These are phyloP conservation scores for Brenthis ino DNA, from an alignment of 2,888 invertebrate species.

Conservation along the genomic window DNA sequence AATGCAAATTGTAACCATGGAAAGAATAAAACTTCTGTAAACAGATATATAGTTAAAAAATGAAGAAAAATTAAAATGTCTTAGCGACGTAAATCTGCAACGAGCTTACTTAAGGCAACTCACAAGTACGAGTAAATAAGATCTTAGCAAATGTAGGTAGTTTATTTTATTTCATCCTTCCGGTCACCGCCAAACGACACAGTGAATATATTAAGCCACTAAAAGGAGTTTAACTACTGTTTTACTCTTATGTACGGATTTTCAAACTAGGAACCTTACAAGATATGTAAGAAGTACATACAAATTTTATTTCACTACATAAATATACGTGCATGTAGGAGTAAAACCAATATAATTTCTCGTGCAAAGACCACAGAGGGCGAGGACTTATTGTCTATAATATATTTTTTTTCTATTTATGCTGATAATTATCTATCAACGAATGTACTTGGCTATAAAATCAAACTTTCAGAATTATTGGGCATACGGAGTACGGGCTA, in stretches of 20 bases:
- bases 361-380: no score
- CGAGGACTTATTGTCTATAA: not conserved
- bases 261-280: not conserved
- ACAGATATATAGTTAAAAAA: not conserved
- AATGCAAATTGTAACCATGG: not conserved
- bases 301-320: no score
- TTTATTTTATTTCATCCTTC: conserved; percentile 32
- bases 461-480: no score
- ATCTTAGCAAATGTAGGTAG: conserved; percentile 23
- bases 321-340: no score
- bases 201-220: conserved; percentile 33
- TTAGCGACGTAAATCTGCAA: conserved; percentile 13
- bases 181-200: conserved; percentile 33
- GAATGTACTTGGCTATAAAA: no score
- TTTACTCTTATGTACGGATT: conserved; percentile 25
- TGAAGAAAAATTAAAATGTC: conserved; percentile 15
- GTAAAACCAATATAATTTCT: no score
- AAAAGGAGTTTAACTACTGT: conserved; percentile 26
- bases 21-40: not conserved
- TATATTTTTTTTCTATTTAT: not conserved
- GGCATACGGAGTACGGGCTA: no score
- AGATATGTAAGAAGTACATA: not conserved
- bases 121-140: conserved; percentile 24
- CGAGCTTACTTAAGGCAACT: conserved; percentile 18
- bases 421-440: no score